Base-by-base conservation (phyloP, 2,113 vertebrate species). In the Tyto alba region DNA sequence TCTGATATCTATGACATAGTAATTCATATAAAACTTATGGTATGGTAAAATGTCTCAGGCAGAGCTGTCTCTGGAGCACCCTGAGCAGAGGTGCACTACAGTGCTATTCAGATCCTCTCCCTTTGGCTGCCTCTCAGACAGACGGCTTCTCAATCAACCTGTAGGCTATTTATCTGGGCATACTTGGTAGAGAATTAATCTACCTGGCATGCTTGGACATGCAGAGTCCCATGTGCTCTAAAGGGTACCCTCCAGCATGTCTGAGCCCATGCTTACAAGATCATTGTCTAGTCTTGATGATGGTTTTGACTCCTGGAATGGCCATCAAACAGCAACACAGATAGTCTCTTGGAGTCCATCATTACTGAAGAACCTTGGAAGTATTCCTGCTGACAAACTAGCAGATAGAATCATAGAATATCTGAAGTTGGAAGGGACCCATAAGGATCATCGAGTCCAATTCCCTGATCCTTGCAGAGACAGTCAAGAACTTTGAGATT, bases 71-170 rank as follows among this genome's bases (percentile, higher is more conserved):
- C 89, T 41, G 32, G 88, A 94, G 92, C 79, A 88, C 75, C 50
- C 55, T 66, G 83, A 80, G 55, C 79, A 86, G 75, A 38, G 66
- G 34, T 2, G 0, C 17, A 1, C 80, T 71, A n/a, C 25, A 0
- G 68, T 89, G 89, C 80, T 78, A 47, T 77, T 96, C 52, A 92
- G 89, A 74, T 94, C 50, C 68, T 91, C 76, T 94, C 34, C 43
- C 18, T 85, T 87, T 95, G 94, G 94, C 94, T 95, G 76, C 84
- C 64, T 87, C 73, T 95, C 73, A 95, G 89, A 78, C 86, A 95
- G 86, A 74, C 80, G 1, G 89, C 89, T 91, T 87, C 94, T 96
- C 91, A 60, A 87, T 94, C 95, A 95, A 23, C 69, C 94, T 96
- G 64, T 11, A 68, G 93, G 95, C 93, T 85, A 29, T 95, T 96